Evolutionary conservation across 2,888 invertebrate genomes (phyloP), one percentile per base, ranked within the genome.

Genomic region (Acanthopleura granulata): DNA sequence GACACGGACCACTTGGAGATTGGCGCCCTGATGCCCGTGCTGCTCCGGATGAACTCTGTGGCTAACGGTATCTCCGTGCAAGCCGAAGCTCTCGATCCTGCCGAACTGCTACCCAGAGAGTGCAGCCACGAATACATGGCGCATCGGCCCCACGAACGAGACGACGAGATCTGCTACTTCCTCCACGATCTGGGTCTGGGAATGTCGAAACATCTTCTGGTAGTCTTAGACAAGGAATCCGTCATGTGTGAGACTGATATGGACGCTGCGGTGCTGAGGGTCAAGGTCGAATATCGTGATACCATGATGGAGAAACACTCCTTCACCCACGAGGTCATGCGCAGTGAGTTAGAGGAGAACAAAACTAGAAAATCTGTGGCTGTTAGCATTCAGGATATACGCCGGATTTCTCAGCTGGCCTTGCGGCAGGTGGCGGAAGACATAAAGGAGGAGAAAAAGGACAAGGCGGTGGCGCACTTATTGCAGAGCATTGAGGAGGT

Each of bases 11-110:
- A 83, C 70, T 78, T 85, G 25, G 84, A 86, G 74, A 77, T 83
- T 11, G 85, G 86, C 70, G 80, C 87, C 71, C 83, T 88, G 77
- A 84, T 85, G 77, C 87, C 87, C 11, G 79, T 88, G 25, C 69
- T 88, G 62, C 74, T 86, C 70, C 76, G 86, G 49, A 86, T 87
- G 75, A 80, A 84, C 16, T 82, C 84, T n/a, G 81, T 85, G 12
- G 84, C 85, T 0, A 82, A 85, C 80, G 84, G 82, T 75, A 80
- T 88, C 9, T 83, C 84, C 11, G 81, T 86, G 22, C 75, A 78
- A 14, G 75, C 83, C 12, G 74, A 80, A 69, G 66, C 81, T 0
- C 73, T 76, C 27, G 78, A 82, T 76, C 82, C 80, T 0, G 80
- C 83, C 9, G 30, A 51, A 11, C 77, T 85, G 30, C 76, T 79